A percentile compares a stretch with the other conserved stretches of the same genome.
Evolutionary conservation across 2,797 vertebrate genomes (phyloP).

Genomic region (Trematomus bernacchii): DNA sequence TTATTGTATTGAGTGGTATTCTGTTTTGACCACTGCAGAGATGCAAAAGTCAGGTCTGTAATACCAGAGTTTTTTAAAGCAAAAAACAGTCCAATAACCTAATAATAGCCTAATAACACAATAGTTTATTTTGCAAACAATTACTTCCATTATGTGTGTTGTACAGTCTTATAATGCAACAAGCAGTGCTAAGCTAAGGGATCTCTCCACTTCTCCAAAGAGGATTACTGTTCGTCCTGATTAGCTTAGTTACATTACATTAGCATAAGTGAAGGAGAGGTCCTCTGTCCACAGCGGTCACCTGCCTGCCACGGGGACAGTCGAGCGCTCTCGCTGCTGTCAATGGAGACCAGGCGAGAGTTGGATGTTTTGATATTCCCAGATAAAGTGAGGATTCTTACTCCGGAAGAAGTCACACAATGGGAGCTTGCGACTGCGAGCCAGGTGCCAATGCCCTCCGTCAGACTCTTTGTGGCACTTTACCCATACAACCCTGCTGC

Average conservation of each 20-base stretch:
- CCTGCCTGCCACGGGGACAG: slow-evolving; percentile 67
- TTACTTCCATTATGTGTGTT: not conserved
- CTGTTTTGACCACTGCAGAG: not conserved
- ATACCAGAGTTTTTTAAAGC: not conserved
- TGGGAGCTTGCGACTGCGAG: slow-evolving; percentile 78
- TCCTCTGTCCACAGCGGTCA: slow-evolving; percentile 64
- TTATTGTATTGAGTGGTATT: not conserved
- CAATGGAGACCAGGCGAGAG: slow-evolving; percentile 74
- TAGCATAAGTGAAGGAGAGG: slow-evolving; percentile 64
- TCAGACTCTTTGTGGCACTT: slow-evolving; percentile 93
- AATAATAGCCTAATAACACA: not conserved
- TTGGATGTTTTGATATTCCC: slow-evolving; percentile 83
- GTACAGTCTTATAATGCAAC: slow-evolving; percentile 26
- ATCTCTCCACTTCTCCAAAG: slow-evolving; percentile 73
- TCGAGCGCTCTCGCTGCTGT: slow-evolving; percentile 39
- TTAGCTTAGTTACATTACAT: slow-evolving; percentile 78
- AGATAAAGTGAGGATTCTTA: slow-evolving; percentile 75
- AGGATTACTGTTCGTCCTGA: slow-evolving; percentile 81
- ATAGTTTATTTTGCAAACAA: not conserved
- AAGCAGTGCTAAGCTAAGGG: slow-evolving; percentile 50
- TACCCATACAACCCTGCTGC: slow-evolving; percentile 95
- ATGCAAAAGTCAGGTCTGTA: not conserved
- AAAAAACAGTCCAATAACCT: not conserved
- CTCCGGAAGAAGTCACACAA: slow-evolving; percentile 71
- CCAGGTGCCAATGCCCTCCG: slow-evolving; percentile 68